phyloP scores from a whole-genome alignment of 2,797 vertebrate species.

The Champsocephalus esox region DNA sequence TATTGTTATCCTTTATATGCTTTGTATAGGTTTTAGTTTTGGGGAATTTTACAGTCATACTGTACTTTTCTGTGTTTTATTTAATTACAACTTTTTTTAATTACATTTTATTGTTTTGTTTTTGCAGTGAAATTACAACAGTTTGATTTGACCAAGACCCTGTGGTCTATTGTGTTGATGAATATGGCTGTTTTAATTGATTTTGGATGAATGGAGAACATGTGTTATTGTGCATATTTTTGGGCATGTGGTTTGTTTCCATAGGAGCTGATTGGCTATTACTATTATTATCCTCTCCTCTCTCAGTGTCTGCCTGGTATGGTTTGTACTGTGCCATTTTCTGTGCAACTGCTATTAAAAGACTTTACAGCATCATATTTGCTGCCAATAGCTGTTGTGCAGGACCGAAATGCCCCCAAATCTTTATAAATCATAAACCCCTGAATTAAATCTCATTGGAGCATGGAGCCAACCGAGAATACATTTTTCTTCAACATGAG shows the following conservation, averaged over 20 bases:
- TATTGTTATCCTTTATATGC: slow-evolving; percentile 16
- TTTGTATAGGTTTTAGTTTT: neutral
- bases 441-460: slow-evolving; percentile 60
- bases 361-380: slow-evolving; percentile 41
- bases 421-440: slow-evolving; percentile 56
- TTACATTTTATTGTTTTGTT: neutral
- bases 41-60: neutral
- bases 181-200: slow-evolving; percentile 3
- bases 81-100: too few species aligned
- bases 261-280: slow-evolving; percentile 33
- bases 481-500: slow-evolving; percentile 22
- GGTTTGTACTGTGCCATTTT: slow-evolving; percentile 61
- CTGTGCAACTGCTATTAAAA: slow-evolving; percentile 44
- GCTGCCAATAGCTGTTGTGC: slow-evolving; percentile 42
- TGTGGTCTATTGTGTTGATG: neutral
- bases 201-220: slow-evolving; percentile 13
- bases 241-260: slow-evolving; percentile 38
- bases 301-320: slow-evolving; percentile 42
- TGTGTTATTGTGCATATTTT: slow-evolving; percentile 40
- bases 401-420: slow-evolving; percentile 39
- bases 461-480: slow-evolving; percentile 37
- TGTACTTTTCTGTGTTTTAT: neutral
- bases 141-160: neutral
- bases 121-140: neutral
- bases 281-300: neutral